A percentile compares a stretch with the other conserved stretches of the same genome.
phyloP scores from a whole-genome alignment of 2,888 invertebrate genomes.

The Sisyra nigra region DNA sequence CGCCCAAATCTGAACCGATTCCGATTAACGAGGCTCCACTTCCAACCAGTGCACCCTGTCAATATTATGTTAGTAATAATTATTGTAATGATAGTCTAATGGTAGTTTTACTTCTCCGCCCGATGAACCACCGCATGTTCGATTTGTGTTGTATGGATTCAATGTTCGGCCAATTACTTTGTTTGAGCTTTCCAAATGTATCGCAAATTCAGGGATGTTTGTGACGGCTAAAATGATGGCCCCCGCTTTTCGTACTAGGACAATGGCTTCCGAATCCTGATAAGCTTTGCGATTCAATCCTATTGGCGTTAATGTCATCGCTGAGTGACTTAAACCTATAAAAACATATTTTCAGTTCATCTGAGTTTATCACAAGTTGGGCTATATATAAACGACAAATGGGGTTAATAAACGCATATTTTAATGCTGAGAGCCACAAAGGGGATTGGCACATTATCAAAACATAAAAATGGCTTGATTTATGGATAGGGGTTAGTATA shows the following conservation, averaged over 20 bases:
- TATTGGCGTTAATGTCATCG: conserved; percentile 18
- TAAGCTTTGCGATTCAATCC: conserved; percentile 23
- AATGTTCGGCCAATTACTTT: conserved; percentile 38
- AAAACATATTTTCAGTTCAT: too few species aligned
- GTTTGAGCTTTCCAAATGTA: conserved; percentile 42
- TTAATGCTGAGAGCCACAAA: too few species aligned
- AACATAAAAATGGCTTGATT: too few species aligned
- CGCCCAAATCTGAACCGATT: conserved; percentile 73
- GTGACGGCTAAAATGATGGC: conserved; percentile 44
- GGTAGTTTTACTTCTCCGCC: conserved; percentile 41
- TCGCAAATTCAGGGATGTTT: conserved; percentile 44
- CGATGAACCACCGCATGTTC: conserved; percentile 44
- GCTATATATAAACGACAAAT: too few species aligned
- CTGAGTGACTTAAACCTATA: conserved; percentile 24
- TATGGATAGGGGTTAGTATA: too few species aligned
- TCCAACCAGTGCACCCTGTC: conserved; percentile 53
- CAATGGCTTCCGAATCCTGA: conserved; percentile 33
- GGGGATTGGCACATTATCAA: too few species aligned
- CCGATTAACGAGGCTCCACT: conserved; percentile 62
- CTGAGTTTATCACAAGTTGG: too few species aligned
- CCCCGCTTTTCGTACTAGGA: conserved; percentile 33
- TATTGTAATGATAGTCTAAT: not conserved
- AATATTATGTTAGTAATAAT: not conserved
- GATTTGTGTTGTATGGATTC: conserved; percentile 43
- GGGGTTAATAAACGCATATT: too few species aligned